Conservation (phyloP, 1,140 invertebrate species). For the Trinorchestia longiramus region DNA sequence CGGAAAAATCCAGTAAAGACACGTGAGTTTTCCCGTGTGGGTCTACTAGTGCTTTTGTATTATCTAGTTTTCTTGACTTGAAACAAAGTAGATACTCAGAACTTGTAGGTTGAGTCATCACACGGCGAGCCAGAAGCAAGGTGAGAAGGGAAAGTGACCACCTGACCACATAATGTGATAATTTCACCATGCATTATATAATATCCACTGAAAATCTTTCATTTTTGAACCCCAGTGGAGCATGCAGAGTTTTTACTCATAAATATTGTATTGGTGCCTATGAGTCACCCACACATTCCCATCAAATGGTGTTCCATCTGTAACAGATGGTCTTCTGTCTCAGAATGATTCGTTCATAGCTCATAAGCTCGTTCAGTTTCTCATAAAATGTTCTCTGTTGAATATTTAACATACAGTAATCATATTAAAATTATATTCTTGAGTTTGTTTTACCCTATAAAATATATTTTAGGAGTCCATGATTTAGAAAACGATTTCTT, state of each 20-base stretch:
- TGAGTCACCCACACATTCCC: neutral
- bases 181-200: neutral
- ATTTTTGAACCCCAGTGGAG: neutral
- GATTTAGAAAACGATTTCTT: neutral
- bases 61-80: neutral
- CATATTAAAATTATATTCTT: neutral
- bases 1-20: too few relatives aligned
- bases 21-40: too few relatives aligned
- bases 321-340: neutral
- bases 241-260: neutral
- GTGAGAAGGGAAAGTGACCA: neutral
- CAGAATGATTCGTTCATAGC: neutral
- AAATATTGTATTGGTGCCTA: neutral
- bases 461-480: too few relatives aligned
- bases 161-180: neutral
- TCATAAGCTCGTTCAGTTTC: neutral
- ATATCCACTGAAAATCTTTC: neutral
- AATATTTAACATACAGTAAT: neutral
- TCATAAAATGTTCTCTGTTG: neutral
- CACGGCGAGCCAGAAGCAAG: neutral
- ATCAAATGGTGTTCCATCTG: neutral
- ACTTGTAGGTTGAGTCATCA: neutral
- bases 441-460: neutral
- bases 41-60: too few relatives aligned
- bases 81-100: neutral